These are phyloP conservation scores for Bucco capensis DNA, from an alignment of 2,113 vertebrate genomes.

Conservation along the genomic window DNA sequence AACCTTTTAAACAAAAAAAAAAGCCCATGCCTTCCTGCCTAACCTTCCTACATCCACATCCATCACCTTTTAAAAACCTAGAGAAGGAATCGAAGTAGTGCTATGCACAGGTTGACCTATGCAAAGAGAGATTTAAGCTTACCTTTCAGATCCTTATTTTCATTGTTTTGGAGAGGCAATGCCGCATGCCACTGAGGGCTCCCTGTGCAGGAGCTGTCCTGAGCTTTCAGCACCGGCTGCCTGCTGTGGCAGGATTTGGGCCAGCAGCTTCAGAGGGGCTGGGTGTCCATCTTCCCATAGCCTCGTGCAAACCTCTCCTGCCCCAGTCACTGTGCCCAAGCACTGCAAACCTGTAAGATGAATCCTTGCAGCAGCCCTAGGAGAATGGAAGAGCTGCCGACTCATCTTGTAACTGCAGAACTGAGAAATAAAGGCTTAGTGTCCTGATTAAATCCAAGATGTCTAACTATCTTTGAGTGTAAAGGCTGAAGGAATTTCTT, in stretches of 20 bases:
- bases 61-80: neutral
- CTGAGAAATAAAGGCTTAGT: neutral
- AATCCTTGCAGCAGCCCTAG: neutral
- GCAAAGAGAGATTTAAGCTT: neutral
- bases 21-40: neutral
- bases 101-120: neutral
- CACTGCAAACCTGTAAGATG: fast-evolving
- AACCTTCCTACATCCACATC: neutral
- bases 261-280: neutral
- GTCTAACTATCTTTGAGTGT: neutral
- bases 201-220: slow-evolving; percentile 61
- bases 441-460: slow-evolving; percentile 5
- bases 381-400: neutral
- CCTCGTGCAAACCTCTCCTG: neutral
- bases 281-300: neutral
- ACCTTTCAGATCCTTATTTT: neutral
- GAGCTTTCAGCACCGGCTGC: slow-evolving; percentile 34
- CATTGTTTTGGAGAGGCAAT: neutral
- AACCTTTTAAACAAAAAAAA: neutral
- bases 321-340: fast-evolving
- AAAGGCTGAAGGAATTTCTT: neutral
- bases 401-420: neutral
- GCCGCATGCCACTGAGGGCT: fast-evolving
- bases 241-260: neutral
- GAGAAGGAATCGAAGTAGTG: neutral